A percentile compares a stretch with the other conserved stretches of the same genome.
Evolutionary conservation across 2,113 vertebrate species (phyloP).

Genomic region (Gnathonemus longibarbis): DNA sequence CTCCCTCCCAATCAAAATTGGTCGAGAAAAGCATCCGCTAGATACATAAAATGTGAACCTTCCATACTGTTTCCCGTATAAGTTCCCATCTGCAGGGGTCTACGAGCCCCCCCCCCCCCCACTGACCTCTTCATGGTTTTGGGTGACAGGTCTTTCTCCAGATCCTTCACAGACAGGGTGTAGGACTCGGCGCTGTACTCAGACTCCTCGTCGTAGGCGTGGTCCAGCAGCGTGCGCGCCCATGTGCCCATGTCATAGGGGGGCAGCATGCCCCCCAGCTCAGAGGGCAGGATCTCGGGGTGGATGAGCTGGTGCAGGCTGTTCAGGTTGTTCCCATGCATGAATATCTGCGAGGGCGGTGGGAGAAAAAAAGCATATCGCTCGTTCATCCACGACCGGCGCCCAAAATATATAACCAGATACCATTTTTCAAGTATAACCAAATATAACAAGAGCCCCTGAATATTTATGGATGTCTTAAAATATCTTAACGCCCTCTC

Average conservation of each 20-base stretch:
- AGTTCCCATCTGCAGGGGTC: not conserved
- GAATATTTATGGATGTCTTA: not conserved
- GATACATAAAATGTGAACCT: not conserved
- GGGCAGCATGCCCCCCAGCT: slow-evolving; percentile 94
- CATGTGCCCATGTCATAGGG: slow-evolving; percentile 98
- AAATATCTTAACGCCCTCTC: not conserved
- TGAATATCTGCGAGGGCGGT: slow-evolving; percentile 75
- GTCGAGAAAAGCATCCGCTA: not conserved
- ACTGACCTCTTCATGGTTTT: slow-evolving; percentile 93
- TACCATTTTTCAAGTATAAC: not conserved
- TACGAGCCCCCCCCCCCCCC: not conserved
- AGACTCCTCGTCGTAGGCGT: slow-evolving; percentile 93
- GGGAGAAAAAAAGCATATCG: not conserved
- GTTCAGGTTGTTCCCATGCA: slow-evolving; percentile 97
- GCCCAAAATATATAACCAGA: not conserved
- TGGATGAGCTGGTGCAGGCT: slow-evolving; percentile 94
- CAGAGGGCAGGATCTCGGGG: slow-evolving; percentile 93
- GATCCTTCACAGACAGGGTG: slow-evolving; percentile 75
- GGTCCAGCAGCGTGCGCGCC: slow-evolving; percentile 95
- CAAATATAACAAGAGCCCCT: not conserved
- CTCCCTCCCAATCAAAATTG: not conserved
- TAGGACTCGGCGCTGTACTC: slow-evolving; percentile 84
- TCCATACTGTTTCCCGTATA: not conserved
- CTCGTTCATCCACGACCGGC: not conserved
- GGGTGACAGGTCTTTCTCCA: slow-evolving; percentile 85